Base-by-base conservation (phyloP, 2,888 invertebrate genomes). In the Iphiclides podalirius region DNA sequence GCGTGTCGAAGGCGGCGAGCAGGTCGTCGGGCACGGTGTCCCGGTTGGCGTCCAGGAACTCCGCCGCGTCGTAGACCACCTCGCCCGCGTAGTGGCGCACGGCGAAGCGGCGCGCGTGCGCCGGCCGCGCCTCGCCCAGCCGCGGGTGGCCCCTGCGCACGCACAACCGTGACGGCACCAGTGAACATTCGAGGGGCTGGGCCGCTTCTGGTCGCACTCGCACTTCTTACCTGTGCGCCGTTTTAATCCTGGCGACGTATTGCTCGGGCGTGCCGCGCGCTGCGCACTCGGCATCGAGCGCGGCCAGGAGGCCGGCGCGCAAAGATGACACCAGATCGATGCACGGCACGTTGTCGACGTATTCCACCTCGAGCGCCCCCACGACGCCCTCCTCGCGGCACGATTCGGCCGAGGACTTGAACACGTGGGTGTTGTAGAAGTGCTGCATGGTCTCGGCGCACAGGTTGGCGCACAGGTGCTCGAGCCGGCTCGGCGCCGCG, bases 401-500 rank as follows among this genome's bases (percentile, higher is more conserved):
- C 45, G 97, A 96, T 84, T 98, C 97, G 45, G 65, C 57, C 36
- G 66, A 53, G 43, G 67, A 59, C 60, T 97, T 97, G 86, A 98
- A 98, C 63, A 98, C 96, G 82, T 98, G 97, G 45, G 97, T 98
- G 82, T 97, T 98, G 90, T 98, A 98, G 81, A 97, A 98, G 81
- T 98, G 98, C 79, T 98, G 98, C 96, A 98, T 96, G 23, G 97
- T 97, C 88, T 98, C 98, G 0, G 98, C 97, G 82, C 97, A 97
- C 54, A 98, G 89, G 86, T 98, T 98, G 66, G 97, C 96, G 85
- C 98, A 98, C 52, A 98, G 89, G 76, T 98, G 98, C 79, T 98
- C 98, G 62, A 98, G 89, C 60, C 96, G 95, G 64, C 95, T 94
- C 1, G 96, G 96, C 80, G 95, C 94, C 20, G 95, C 95, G 75